phyloP scores from a whole-genome alignment of 1,140 invertebrate species.

The Himalopsyche phryganea region DNA sequence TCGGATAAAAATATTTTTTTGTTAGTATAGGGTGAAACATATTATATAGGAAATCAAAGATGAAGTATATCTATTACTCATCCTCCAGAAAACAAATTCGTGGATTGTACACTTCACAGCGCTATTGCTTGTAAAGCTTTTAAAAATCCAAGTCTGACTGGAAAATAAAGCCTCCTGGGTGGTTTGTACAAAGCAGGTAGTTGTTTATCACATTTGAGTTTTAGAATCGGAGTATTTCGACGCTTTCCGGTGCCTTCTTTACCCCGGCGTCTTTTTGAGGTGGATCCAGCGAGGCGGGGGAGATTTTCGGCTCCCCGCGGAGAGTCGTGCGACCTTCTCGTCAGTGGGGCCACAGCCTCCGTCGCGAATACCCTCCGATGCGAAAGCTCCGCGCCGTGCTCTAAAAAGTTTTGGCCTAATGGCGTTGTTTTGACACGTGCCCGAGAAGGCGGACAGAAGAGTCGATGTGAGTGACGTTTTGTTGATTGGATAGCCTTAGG shows the following conservation, averaged over 20 bases:
- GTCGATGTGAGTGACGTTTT: slow-evolving; percentile 20
- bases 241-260: not conserved
- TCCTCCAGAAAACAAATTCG: no score
- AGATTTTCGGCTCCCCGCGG: not conserved
- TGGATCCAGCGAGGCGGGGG: not conserved
- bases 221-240: not conserved
- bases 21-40: no score
- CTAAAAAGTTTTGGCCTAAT: slow-evolving; percentile 13
- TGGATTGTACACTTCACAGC: no score
- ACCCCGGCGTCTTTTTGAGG: not conserved
- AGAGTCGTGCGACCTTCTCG: slow-evolving; percentile 9
- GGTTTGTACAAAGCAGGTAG: not conserved
- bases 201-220: slow-evolving; percentile 4
- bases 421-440: slow-evolving; percentile 20
- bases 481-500: slow-evolving; percentile 9
- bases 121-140: no score
- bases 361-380: not conserved
- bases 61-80: no score
- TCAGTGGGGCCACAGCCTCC: not conserved
- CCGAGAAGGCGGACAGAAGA: slow-evolving; percentile 1
- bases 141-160: no score
- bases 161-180: no score
- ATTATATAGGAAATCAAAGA: no score
- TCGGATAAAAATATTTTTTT: no score
- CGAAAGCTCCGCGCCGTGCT: no score